A percentile compares a stretch with the other conserved stretches of the same genome.
Conservation (phyloP, 2,888 invertebrate species). For the Phorcus lineatus region DNA sequence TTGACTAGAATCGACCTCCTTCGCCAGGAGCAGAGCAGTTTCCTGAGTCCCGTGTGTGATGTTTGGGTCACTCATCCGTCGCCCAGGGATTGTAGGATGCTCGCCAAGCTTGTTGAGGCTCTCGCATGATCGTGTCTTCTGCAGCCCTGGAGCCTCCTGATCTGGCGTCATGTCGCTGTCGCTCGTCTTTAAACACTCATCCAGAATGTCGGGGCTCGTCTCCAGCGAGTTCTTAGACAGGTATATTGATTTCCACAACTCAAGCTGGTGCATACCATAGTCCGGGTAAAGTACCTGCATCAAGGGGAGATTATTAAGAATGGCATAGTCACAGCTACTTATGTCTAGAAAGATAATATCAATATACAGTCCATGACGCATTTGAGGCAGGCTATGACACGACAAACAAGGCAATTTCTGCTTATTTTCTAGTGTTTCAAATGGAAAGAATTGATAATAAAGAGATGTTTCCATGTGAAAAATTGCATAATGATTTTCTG, state of each 20-base stretch:
- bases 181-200: constrained; percentile 26
- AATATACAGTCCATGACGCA: too few species aligned
- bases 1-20: constrained; percentile 31
- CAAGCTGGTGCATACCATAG: constrained; percentile 87
- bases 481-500: too few species aligned
- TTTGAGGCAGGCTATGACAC: too few species aligned
- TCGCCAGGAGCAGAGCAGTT: constrained; percentile 28
- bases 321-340: too few species aligned
- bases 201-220: constrained; percentile 35
- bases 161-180: constrained; percentile 45
- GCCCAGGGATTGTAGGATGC: constrained; percentile 77
- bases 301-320: constrained; percentile 14
- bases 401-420: too few species aligned
- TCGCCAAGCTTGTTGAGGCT: constrained; percentile 83
- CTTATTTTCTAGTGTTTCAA: too few species aligned
- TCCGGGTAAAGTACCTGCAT: constrained; percentile 89
- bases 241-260: constrained; percentile 91
- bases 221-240: constrained; percentile 78
- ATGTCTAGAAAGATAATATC: too few species aligned
- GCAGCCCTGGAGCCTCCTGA: constrained; percentile 58
- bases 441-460: too few species aligned
- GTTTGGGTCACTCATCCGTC: constrained; percentile 91
- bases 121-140: constrained; percentile 89
- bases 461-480: too few species aligned
- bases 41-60: constrained; percentile 74